Percentiles rank a stretch among this genome's conserved stretches.
phyloP scores from a whole-genome alignment of 2,888 invertebrate species.

The Conops quadrifasciatus region DNA sequence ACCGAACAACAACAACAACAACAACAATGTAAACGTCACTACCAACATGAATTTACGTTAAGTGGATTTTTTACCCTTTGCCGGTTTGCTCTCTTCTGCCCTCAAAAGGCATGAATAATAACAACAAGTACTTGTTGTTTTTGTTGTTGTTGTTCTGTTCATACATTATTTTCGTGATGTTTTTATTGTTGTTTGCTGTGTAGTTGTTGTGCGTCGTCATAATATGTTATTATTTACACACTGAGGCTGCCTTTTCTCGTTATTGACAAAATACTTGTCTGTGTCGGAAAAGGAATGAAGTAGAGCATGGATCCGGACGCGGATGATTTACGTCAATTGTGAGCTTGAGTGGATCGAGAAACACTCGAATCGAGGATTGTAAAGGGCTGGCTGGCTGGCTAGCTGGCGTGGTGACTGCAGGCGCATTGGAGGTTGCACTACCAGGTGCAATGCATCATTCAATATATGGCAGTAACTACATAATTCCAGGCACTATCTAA shows the following conservation, averaged over 20 bases:
- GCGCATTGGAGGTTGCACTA: no score
- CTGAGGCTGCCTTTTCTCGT: constrained; percentile 17
- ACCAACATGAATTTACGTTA: constrained; percentile 15
- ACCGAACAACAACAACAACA: no score
- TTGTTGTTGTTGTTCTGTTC: constrained; percentile 1
- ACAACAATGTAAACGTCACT: constrained; percentile 22
- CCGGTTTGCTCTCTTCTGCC: not conserved
- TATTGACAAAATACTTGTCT: constrained; percentile 32
- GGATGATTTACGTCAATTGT: constrained; percentile 11
- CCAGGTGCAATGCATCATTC: constrained; percentile 14
- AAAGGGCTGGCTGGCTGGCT: not conserved
- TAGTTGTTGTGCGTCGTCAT: constrained; percentile 22
- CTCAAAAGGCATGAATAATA: not conserved
- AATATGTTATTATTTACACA: constrained; percentile 30
- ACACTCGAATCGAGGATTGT: not conserved
- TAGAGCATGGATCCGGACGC: constrained; percentile 8
- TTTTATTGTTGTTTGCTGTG: constrained; percentile 24
- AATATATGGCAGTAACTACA: no score
- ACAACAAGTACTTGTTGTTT: not conserved
- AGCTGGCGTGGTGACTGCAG: no score
- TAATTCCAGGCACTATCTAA: no score
- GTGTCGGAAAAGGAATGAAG: constrained; percentile 26
- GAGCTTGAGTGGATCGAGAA: not conserved
- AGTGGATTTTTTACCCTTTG: constrained; percentile 26
- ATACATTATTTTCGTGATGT: not conserved